Evolutionary conservation across 2,113 vertebrate species (phyloP), one percentile per base, ranked within the genome.

Genomic region (Lampris incognitus): DNA sequence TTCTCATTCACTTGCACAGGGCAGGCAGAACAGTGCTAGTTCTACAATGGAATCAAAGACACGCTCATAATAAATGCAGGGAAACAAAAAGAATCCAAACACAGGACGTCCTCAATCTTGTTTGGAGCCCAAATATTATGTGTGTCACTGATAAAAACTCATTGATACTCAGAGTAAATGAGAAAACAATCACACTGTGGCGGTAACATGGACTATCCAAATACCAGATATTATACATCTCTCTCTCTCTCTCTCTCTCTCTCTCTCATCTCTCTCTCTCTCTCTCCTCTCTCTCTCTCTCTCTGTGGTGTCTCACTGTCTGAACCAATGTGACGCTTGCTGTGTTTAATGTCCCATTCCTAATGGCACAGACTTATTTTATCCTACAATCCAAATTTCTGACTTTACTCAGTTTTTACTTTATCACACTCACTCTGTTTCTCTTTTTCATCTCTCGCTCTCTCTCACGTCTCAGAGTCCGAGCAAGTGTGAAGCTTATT

Each of bases 71-170:
- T 37, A 50, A 38, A 41, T 54, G 9, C 36, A 48, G 57, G 39
- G n/a, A 66, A 51, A 76, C 68, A 51, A 68, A 83, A 7, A 38
- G 46, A 60, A 72, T 68, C 40, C 74, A 73, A 67, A 74, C 68
- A 87, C 65, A 65, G 61, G 62, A 82, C 59, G 66, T 84, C 44
- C 85, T 80, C 65, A 63, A 60, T 75, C 69, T 80, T 91, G 89
- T 91, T 90, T 91, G 42, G 69, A 88, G 78, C 61, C 72, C 75
- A 93, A 92, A 92, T 89, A 92, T 92, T 90, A 84, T 89, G 90
- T 68, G 11, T 50, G 63, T 36, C 39, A 78, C 60, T 62, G 71
- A 58, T 71, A 57, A 58, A 76, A 82, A 58, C 68, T 60, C 83
- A 84, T 50, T 50, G 69, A 74, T 60, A 42, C 61, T 52, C 24